A percentile compares a stretch with the other conserved stretches of the same genome.
phyloP scores from a whole-genome alignment of 1,140 invertebrate species.

The Pseudomyrmex pallidus region DNA sequence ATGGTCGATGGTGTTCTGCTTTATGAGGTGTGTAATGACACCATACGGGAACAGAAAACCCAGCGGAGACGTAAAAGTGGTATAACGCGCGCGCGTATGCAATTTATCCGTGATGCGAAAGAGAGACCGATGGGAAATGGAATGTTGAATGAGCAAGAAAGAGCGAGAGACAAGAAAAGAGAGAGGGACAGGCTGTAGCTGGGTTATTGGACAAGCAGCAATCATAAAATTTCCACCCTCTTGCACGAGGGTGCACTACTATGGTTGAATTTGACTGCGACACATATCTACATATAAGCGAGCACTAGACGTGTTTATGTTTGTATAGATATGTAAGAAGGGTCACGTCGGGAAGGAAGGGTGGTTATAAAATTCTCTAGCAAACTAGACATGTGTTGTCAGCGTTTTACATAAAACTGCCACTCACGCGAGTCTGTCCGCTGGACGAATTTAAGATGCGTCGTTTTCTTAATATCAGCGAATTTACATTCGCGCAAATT shows the following conservation, averaged over 20 bases:
- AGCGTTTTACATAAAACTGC: slow-evolving; percentile 69
- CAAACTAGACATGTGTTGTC: slow-evolving; percentile 71
- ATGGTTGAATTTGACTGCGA: slow-evolving; percentile 62
- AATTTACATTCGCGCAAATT: slow-evolving; percentile 35
- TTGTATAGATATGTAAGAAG: slow-evolving; percentile 63
- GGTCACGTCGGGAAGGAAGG: slow-evolving; percentile 36
- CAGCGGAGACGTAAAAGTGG: slow-evolving; percentile 77
- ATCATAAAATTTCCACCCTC: slow-evolving; percentile 69
- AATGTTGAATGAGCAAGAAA: slow-evolving; percentile 45
- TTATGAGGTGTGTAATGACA: slow-evolving; percentile 77
- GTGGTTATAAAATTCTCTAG: slow-evolving; percentile 65
- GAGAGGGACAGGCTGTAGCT: slow-evolving; percentile 16
- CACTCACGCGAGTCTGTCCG: slow-evolving; percentile 49
- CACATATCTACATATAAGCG: slow-evolving; percentile 50
- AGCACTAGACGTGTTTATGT: slow-evolving; percentile 19
- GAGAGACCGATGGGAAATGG: slow-evolving; percentile 29
- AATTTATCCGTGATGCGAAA: slow-evolving; percentile 32
- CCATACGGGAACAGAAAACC: slow-evolving; percentile 72
- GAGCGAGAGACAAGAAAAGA: slow-evolving; percentile 11
- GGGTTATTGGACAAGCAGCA: slow-evolving; percentile 69
- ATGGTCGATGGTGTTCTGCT: slow-evolving; percentile 68
- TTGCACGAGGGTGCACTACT: slow-evolving; percentile 31
- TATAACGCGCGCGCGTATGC: slow-evolving; percentile 49
- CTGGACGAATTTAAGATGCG: slow-evolving; percentile 60
- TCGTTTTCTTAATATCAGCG: slow-evolving; percentile 44